Evolutionary conservation across 2,797 vertebrate genomes (phyloP), one percentile per base, ranked within the genome.

Genomic region (Sphenopsis melanotis): DNA sequence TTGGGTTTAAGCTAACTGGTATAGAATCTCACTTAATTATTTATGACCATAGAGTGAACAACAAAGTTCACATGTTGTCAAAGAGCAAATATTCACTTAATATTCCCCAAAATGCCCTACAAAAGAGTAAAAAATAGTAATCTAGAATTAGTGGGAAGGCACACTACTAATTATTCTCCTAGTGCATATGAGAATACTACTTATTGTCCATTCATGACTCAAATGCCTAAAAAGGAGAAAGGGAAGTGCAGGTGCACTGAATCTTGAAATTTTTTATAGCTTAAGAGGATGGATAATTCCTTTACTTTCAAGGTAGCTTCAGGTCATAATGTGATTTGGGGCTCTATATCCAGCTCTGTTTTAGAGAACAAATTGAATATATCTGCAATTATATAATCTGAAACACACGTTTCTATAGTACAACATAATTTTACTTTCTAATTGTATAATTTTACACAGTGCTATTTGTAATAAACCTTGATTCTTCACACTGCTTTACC

Each of bases 391-490:
- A 93, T 60, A 16, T 65, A 66, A 70, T 89, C 44, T 83, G 52
- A 93, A 83, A 83, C 11, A 36, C 23, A 37, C 2, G 3, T 60
- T 92, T 78, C 50, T 63, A 32, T 71, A 65, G 50, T 69, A 50
- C 29, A 91, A 61, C 7, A 21, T 89, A 83, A 85, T 65, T 36
- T 71, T 61, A 26, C 21, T 41, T 78, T 82, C 68, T 85, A 74
- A 71, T 68, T 87, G 50, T 55, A 81, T 36, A 89, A 94, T 59
- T 83, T 69, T 72, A 18, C 57, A 87, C 9, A 39, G 12, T 64
- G n/a, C 29, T 95, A 41, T 77, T 95, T 95, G 78, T 88, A 94
- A 96, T 70, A 83, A 90, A 92, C 14, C 42, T 91, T 81, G 16
- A 17, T 85, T 89, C 69, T 75, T 92, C 55, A 55, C n/a, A 91